Conservation (phyloP, 2,888 invertebrate genomes). For the Andrena camellia region DNA sequence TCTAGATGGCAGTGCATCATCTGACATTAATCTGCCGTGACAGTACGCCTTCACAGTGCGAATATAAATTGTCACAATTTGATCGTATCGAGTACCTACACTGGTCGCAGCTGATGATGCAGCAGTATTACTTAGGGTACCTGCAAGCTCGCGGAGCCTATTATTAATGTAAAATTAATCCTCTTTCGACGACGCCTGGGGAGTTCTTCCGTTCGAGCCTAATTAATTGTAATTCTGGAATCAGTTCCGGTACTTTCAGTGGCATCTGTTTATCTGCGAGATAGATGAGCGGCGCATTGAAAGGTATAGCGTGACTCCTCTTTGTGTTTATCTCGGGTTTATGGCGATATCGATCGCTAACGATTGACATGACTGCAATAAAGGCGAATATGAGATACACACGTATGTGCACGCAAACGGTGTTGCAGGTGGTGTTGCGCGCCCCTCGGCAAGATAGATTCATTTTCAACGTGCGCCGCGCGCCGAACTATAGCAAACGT, state of each 20-base stretch:
- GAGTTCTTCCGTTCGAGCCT: too few species aligned
- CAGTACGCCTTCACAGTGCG: constrained; percentile 7
- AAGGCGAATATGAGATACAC: constrained; percentile 38
- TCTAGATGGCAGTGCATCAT: constrained; percentile 14
- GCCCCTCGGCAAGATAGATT: constrained; percentile 52
- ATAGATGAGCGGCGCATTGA: too few species aligned
- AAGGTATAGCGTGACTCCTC: background rate
- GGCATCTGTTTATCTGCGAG: too few species aligned
- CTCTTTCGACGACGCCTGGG: too few species aligned
- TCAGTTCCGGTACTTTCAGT: too few species aligned
- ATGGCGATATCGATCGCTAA: constrained; percentile 18
- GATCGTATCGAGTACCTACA: constrained; percentile 24
- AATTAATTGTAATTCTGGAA: too few species aligned
- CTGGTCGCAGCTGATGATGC: too few species aligned
- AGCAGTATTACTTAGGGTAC: too few species aligned
- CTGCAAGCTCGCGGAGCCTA: too few species aligned
- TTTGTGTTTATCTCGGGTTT: constrained; percentile 9
- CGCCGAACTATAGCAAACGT: constrained; percentile 27
- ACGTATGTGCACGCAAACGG: constrained; percentile 1
- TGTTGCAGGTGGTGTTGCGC: constrained; percentile 13
- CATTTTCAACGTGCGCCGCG: constrained; percentile 45
- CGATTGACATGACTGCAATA: constrained; percentile 40
- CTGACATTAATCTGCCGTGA: constrained; percentile 37
- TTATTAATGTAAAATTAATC: too few species aligned
- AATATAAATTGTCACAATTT: constrained; percentile 29